A percentile compares a stretch with the other conserved stretches of the same genome.
phyloP scores from a whole-genome alignment of 2,888 invertebrate species.

The Acrobasis suavella region DNA sequence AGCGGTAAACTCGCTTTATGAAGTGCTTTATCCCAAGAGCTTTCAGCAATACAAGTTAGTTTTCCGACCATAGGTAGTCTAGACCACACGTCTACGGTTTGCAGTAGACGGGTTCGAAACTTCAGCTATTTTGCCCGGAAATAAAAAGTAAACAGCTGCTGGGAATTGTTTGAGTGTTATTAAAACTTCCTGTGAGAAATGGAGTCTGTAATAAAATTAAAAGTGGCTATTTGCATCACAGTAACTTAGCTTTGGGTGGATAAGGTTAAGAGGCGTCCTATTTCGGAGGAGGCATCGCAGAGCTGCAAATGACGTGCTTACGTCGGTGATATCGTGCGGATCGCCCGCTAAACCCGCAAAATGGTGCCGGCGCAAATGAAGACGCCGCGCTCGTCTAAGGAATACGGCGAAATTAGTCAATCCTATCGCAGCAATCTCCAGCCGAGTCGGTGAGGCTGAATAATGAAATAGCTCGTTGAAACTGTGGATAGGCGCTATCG shows the following conservation, averaged over 20 bases:
- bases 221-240: slow-evolving; percentile 55
- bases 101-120: slow-evolving; percentile 54
- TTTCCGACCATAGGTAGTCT: slow-evolving; percentile 35
- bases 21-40: slow-evolving; percentile 46
- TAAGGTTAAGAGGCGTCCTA: slow-evolving; percentile 50
- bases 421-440: slow-evolving; percentile 71
- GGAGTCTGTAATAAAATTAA: slow-evolving; percentile 51
- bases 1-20: slow-evolving; percentile 37
- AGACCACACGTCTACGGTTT: slow-evolving; percentile 48
- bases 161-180: slow-evolving; percentile 60
- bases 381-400: slow-evolving; percentile 60
- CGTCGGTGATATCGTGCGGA: slow-evolving; percentile 60
- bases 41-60: slow-evolving; percentile 52
- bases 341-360: slow-evolving; percentile 67
- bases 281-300: slow-evolving; percentile 47
- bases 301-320: slow-evolving; percentile 73
- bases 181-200: slow-evolving; percentile 57
- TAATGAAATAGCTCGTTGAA: slow-evolving; percentile 78
- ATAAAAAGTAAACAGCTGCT: slow-evolving; percentile 51
- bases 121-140: slow-evolving; percentile 42
- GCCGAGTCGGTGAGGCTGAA: slow-evolving; percentile 65
- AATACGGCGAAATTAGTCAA: slow-evolving; percentile 76
- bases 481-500: slow-evolving; percentile 63
- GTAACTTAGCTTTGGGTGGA: slow-evolving; percentile 49
- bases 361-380: slow-evolving; percentile 68